Base-by-base conservation (phyloP, 1,140 invertebrate genomes). In the Samia ricini region DNA sequence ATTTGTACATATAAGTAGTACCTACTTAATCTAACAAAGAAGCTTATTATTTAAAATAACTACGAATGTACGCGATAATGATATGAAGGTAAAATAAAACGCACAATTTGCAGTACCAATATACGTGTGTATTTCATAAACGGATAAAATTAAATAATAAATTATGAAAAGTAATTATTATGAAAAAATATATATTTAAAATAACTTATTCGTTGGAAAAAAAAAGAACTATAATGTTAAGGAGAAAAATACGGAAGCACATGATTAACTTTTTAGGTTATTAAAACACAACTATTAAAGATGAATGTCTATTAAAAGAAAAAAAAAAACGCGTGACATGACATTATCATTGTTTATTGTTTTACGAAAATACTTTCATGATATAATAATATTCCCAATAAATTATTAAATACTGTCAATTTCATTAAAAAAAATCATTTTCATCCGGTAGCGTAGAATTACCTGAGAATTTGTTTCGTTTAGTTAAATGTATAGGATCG, bases 1-100 rank as follows among this genome's bases (percentile, higher is more conserved):
- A 85, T 82, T 85, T 77, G 69, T 83, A 85, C 77, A 83, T 72
- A 75, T 68, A n/a, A 10, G n/a, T n/a, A 1, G 69, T 84, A 79
- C 66, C 70, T 72, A 75, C 42, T 66, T 69, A 72, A 59, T 63
- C 74, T 79, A 79, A 70, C 68, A 75, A 74, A 77, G 77, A 81
- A 80, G 74, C 83, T 69, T 82, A 81, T 68, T 80, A 80, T 72
- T 70, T 63, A 77, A 79, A 79, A 74, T 77, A 77, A 78, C 70
- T 75, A 69, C 61, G 68, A 61, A 68, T 52, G 56, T 42, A 66
- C 51, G 51, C 8, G 61, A 63, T 29, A 23, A 59, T 33, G 50
- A 59, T 62, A 66, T 61, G 57, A 60, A 29, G 4, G 15, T 42
- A 1, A 1, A 42, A 42, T 1, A 42, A 1, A 15, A 15, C 33